Conservation (phyloP, 1,140 invertebrate genomes). For the Acromyrmex heyeri region DNA sequence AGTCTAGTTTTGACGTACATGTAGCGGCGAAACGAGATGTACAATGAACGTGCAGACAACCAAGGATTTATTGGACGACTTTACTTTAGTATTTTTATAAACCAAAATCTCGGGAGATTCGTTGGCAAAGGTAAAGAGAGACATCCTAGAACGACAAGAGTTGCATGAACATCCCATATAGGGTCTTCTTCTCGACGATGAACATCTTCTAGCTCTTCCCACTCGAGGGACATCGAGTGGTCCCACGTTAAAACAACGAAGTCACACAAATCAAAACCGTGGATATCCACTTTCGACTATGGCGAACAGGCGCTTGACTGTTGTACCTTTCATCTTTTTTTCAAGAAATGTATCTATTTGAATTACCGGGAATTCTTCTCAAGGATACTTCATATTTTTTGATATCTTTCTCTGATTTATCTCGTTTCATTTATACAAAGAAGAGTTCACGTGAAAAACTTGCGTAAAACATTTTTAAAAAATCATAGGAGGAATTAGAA, state of each 20-base stretch:
- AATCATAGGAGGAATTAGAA: not conserved
- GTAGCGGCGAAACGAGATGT: not conserved
- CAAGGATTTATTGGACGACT: conserved; percentile 38
- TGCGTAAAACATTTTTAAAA: not conserved
- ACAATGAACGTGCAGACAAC: conserved; percentile 26
- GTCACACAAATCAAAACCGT: conserved; percentile 62
- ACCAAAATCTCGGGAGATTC: conserved; percentile 34
- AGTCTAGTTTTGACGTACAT: not conserved
- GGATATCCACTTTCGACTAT: conserved; percentile 46
- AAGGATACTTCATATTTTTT: not conserved
- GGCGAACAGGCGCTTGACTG: conserved; percentile 1
- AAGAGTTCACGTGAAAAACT: no score
- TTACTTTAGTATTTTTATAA: conserved; percentile 40
- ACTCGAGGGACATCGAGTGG: conserved; percentile 59
- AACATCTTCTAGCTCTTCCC: conserved; percentile 39
- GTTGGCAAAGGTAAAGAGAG: not conserved
- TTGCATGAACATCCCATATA: conserved; percentile 10
- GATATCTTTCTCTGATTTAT: not conserved
- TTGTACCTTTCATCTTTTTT: conserved; percentile 14
- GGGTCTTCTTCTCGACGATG: conserved; percentile 1
- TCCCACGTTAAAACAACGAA: conserved; percentile 57
- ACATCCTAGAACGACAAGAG: not conserved
- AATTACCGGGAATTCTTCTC: conserved; percentile 7
- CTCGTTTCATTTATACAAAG: not conserved
- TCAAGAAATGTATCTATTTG: conserved; percentile 9